Evolutionary conservation across 2,113 vertebrate species (phyloP), one percentile per base, ranked within the genome.

Genomic region (Gambusia holbrooki): DNA sequence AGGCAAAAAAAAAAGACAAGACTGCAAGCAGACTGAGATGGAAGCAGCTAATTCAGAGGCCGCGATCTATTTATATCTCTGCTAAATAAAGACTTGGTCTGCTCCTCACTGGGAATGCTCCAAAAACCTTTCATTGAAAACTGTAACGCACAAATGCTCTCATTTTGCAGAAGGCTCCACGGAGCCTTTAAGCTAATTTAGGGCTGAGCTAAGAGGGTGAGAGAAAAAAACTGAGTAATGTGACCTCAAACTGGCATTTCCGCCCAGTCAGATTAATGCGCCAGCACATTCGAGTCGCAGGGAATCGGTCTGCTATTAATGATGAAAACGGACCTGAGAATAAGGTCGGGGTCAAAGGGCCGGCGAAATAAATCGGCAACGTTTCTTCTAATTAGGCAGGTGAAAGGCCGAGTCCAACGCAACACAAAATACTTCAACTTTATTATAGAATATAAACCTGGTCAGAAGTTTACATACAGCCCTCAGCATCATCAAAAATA

Each of bases 51-150:
- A 45, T 66, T 82, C 28, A 62, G 14, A 28, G 73, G 69, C 69
- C 64, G 71, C 64, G 71, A 69, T 67, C 74, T 71, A 74, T 81
- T 84, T 84, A 58, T 74, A 66, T 69, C 74, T 70, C 78, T 60
- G 65, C 60, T 73, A 81, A 81, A 81, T 71, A 75, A 79, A 69
- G 37, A n/a, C 3, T 4, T 22, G 17, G 62, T 63, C 77, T 71
- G 74, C 75, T 71, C 27, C 54, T 71, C 22, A 60, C 19, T 45
- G 48, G 72, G 66, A 42, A 61, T 77, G 68, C 71, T 45, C 61
- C 62, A 60, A 63, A 42, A 77, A 67, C 65, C 65, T 80, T 78
- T 74, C 35, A 74, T 82, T 80, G 80, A 45, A 64, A 74, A 37
- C 51, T 73, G 68, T 7, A 74, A 32, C 73, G 67, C 35, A 79